phyloP scores from a whole-genome alignment of 2,888 invertebrate species.

The Chymomyza amoena region DNA sequence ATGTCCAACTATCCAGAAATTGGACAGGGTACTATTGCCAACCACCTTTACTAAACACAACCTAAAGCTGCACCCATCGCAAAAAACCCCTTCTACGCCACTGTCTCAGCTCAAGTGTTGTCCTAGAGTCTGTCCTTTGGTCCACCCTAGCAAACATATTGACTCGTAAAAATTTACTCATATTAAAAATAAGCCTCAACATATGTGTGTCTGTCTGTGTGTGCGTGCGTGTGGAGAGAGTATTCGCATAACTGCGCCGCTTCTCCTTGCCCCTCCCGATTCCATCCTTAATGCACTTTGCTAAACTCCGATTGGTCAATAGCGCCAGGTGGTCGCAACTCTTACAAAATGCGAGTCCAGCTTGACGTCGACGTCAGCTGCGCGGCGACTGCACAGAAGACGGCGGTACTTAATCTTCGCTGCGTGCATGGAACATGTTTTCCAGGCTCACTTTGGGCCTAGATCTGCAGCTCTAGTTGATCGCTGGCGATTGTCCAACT shows the following conservation, averaged over 20 bases:
- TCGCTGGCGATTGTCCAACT: conserved; percentile 21
- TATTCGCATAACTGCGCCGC: conserved; percentile 1
- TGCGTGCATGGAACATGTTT: conserved; percentile 7
- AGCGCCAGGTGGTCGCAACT: conserved; percentile 77
- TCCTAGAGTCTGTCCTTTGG: neutral
- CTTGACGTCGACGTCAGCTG: neutral
- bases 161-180: conserved; percentile 70
- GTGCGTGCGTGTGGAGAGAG: conserved; percentile 6
- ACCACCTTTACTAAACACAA: no score
- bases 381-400: neutral
- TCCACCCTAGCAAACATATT: conserved; percentile 21
- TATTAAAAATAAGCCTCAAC: conserved; percentile 61
- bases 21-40: no score
- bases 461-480: neutral
- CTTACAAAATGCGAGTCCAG: conserved; percentile 29
- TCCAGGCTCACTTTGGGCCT: neutral
- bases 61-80: no score
- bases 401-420: neutral
- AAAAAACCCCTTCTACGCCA: no score
- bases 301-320: conserved; percentile 73
- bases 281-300: conserved; percentile 67
- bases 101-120: no score
- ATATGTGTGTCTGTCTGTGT: neutral
- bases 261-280: neutral
- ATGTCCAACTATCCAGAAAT: no score